These are phyloP conservation scores for Pangasius macronema DNA, from an alignment of 2,797 vertebrate species.

Conservation along the genomic window DNA sequence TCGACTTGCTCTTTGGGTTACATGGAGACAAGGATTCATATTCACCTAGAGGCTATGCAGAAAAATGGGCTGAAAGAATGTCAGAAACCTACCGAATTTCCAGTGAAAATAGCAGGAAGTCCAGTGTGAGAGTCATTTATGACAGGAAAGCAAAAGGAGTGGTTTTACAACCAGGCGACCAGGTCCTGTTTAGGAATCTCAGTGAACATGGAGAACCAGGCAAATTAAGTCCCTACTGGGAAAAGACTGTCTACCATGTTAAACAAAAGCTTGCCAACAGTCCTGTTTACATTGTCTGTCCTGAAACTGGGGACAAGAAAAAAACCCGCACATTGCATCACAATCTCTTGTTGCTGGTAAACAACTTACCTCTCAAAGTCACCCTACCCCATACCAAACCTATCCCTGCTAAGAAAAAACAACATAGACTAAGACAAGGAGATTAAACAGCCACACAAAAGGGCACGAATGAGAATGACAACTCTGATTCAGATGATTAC, in stretches of 20 bases:
- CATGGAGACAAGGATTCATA: neutral
- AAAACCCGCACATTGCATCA: conserved; percentile 5
- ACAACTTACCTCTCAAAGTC: neutral
- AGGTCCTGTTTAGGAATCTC: conserved; percentile 46
- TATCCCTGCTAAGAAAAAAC: neutral
- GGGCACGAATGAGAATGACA: neutral
- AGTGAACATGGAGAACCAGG: conserved; percentile 47
- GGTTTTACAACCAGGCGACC: conserved; percentile 36
- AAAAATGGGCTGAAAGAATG: conserved; percentile 38
- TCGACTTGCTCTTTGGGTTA: conserved; percentile 42
- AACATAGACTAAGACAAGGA: neutral
- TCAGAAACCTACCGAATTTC: conserved; percentile 46
- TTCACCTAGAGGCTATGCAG: conserved; percentile 18
- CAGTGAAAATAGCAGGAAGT: conserved; percentile 17
- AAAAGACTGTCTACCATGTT: conserved; percentile 22
- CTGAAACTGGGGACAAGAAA: conserved; percentile 22
- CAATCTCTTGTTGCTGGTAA: neutral
- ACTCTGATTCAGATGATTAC: neutral
- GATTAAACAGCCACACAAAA: neutral
- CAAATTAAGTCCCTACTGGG: conserved; percentile 47
- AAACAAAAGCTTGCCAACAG: conserved; percentile 24
- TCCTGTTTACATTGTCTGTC: conserved; percentile 37
- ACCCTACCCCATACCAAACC: neutral
- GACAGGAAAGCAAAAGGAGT: conserved; percentile 28
- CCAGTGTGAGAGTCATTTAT: conserved; percentile 18